phyloP scores from a whole-genome alignment of 2,888 invertebrate species.

The Chrysolina oricalcia region DNA sequence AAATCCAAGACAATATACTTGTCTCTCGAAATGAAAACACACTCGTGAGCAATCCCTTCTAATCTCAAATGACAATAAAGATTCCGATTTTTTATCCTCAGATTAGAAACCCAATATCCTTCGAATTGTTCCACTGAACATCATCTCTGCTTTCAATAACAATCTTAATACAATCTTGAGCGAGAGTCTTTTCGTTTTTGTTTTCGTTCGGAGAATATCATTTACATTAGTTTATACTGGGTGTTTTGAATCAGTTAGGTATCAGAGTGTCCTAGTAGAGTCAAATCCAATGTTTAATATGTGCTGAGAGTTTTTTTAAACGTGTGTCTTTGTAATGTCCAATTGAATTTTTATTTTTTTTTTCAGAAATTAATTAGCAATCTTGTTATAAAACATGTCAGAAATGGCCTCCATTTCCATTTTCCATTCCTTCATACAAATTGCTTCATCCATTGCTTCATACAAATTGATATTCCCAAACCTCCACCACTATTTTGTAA shows the following conservation, averaged over 20 bases:
- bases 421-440: no score
- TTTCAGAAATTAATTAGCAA: no score
- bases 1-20: conserved; percentile 15
- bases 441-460: no score
- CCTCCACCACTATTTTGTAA: no score
- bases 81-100: conserved; percentile 26
- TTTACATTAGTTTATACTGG: neutral
- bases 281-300: no score
- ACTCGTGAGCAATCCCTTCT: conserved; percentile 16
- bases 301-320: no score
- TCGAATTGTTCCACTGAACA: conserved; percentile 21
- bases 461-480: no score
- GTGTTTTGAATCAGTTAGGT: neutral
- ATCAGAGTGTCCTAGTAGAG: no score
- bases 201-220: conserved; percentile 18
- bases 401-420: no score
- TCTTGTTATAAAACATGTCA: no score
- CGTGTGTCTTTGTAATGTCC: no score
- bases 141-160: conserved; percentile 11
- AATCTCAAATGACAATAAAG: conserved; percentile 31
- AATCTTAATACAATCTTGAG: conserved; percentile 33
- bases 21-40: conserved; percentile 7
- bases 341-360: no score
- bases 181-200: neutral
- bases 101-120: conserved; percentile 29